phyloP scores from a whole-genome alignment of 2,113 vertebrate genomes.

The Thamnophis sirtalis region DNA sequence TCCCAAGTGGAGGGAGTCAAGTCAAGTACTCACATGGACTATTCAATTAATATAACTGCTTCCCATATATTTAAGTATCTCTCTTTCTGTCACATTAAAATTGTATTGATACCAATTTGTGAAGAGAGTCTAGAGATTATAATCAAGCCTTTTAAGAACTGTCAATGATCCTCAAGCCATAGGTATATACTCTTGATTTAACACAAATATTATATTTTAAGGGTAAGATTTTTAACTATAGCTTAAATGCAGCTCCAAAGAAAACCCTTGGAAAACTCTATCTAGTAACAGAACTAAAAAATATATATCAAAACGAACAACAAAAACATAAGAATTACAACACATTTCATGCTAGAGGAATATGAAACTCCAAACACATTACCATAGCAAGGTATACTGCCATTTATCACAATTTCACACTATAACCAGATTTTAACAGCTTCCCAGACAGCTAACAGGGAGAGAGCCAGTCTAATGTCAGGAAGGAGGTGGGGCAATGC shows the following conservation, averaged over 20 bases:
- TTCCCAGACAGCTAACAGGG: background rate
- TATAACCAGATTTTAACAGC: background rate
- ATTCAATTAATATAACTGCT: background rate
- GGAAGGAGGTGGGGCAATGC: background rate
- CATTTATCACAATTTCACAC: background rate
- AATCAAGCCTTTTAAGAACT: background rate
- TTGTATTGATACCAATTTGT: background rate
- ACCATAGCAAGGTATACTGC: background rate
- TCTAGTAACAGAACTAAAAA: background rate
- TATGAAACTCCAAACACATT: background rate
- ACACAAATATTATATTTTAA: background rate
- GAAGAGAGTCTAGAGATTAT: background rate
- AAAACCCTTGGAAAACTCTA: background rate
- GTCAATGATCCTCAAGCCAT: background rate
- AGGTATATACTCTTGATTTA: background rate
- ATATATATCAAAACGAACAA: background rate
- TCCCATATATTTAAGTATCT: background rate
- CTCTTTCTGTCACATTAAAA: background rate
- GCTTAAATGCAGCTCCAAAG: background rate
- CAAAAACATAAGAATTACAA: background rate
- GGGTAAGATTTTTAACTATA: background rate
- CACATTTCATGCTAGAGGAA: background rate
- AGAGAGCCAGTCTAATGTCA: background rate
- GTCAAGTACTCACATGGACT: background rate
- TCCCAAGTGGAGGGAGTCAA: background rate